Conservation (phyloP, 2,888 invertebrate species). For the Sisyra nigra region DNA sequence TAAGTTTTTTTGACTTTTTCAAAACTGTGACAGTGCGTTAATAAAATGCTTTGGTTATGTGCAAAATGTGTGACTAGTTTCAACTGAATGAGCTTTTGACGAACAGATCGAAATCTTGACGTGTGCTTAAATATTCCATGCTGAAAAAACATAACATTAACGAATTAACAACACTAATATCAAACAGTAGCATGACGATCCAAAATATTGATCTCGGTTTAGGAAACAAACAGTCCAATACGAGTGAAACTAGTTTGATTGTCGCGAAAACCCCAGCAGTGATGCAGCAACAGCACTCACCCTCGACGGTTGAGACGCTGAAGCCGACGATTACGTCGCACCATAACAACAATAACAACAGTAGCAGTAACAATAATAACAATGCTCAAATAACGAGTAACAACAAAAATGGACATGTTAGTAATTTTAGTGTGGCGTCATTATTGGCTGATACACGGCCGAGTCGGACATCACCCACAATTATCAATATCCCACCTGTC, state of each 20-base stretch:
- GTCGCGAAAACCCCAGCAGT: conserved; percentile 16
- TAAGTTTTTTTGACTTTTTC: neutral
- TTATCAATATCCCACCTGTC: conserved; percentile 24
- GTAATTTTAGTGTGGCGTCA: conserved; percentile 73
- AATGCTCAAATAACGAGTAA: conserved; percentile 17
- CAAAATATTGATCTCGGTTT: conserved; percentile 32
- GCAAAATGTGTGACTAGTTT: neutral
- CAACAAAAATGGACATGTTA: conserved; percentile 47
- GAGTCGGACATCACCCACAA: conserved; percentile 20
- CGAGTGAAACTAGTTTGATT: neutral
- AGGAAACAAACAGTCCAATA: conserved; percentile 16
- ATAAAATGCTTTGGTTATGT: neutral
- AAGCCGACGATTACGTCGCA: conserved; percentile 14
- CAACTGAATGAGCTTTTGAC: neutral
- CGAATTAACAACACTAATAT: conserved; percentile 25
- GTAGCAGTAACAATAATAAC: conserved; percentile 11
- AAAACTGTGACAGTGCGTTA: neutral
- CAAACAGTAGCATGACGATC: conserved; percentile 48
- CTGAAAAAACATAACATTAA: conserved; percentile 39
- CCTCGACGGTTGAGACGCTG: conserved; percentile 27
- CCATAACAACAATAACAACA: conserved; percentile 22
- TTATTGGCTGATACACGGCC: conserved; percentile 69
- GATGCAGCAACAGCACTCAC: conserved; percentile 24
- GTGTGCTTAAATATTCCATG: conserved; percentile 30
- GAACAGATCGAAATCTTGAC: too few relatives aligned